Evolutionary conservation across 2,888 invertebrate genomes (phyloP).

Genomic region (Alviniconcha strummeri): DNA sequence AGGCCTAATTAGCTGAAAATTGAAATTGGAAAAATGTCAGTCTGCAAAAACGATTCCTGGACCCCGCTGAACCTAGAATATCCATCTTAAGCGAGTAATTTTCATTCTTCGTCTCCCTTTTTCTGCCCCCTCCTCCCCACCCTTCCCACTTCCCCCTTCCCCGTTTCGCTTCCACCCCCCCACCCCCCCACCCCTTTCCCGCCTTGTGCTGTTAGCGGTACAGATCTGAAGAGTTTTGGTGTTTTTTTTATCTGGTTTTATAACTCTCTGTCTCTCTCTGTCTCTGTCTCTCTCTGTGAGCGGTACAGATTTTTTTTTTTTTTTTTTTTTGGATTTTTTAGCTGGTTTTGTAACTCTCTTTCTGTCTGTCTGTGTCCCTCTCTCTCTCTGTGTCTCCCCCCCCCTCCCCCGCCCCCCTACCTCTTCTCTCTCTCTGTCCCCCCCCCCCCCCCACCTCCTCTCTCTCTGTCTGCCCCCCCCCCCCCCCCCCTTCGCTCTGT

Average conservation of each 20-base stretch:
- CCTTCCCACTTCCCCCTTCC: neutral
- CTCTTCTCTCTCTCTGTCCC: neutral
- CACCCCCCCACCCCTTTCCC: neutral
- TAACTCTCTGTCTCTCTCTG: no score
- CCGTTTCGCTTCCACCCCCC: neutral
- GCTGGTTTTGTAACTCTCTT: neutral
- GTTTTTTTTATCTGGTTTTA: no score
- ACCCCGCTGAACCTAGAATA: constrained; percentile 31
- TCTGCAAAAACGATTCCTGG: constrained; percentile 39
- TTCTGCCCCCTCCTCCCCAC: neutral
- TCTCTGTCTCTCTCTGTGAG: neutral
- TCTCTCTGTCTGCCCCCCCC: no score
- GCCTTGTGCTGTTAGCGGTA: neutral
- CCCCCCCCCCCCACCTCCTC: no score
- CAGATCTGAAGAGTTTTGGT: no score
- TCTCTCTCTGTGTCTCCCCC: neutral
- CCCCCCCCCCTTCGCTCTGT: no score
- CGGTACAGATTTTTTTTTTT: no score
- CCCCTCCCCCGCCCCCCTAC: neutral
- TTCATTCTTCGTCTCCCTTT: neutral
- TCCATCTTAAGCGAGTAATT: constrained; percentile 20
- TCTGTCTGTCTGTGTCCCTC: neutral
- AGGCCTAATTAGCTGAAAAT: constrained; percentile 43
- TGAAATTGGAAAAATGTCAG: constrained; percentile 46
- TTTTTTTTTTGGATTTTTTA: no score